Evolutionary conservation across 2,888 invertebrate genomes (phyloP).

Genomic region (Eupithecia subumbrata): DNA sequence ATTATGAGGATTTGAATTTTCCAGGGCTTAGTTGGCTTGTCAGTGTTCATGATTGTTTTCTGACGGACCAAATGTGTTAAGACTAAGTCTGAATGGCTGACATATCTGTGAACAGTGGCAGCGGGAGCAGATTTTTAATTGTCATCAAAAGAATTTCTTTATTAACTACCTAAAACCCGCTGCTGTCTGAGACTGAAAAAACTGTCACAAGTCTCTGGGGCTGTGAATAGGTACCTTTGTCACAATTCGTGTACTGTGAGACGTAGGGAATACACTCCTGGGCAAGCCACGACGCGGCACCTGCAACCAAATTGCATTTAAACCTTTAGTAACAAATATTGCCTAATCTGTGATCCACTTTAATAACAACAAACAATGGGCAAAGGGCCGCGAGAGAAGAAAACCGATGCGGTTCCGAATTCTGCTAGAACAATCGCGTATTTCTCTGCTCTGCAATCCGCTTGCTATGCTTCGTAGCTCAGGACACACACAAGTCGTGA

Average conservation of each 20-base stretch:
- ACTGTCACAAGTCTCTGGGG: neutral
- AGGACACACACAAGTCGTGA: neutral
- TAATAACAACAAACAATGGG: too few relatives aligned
- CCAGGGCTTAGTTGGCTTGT: too few relatives aligned
- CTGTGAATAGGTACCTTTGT: slow-evolving; percentile 56
- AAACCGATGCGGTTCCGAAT: neutral
- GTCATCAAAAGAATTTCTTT: neutral
- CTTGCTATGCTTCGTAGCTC: neutral
- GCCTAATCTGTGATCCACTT: too few relatives aligned
- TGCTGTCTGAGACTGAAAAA: neutral
- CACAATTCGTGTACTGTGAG: slow-evolving; percentile 66
- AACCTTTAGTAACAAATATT: neutral
- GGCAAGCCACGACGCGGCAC: slow-evolving; percentile 36
- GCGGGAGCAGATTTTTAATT: neutral
- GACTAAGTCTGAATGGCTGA: neutral
- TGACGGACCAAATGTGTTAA: too few relatives aligned
- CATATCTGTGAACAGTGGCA: neutral
- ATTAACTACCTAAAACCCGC: neutral
- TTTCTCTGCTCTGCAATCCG: neutral
- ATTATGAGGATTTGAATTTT: too few relatives aligned
- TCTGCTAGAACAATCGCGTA: neutral
- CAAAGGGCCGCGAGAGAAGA: neutral
- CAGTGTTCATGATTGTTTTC: too few relatives aligned
- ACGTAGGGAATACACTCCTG: slow-evolving; percentile 67
- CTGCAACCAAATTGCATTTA: slow-evolving; percentile 48